Evolutionary conservation across 2,113 vertebrate species (phyloP).

Genomic region (Psilopsiagon aymara): DNA sequence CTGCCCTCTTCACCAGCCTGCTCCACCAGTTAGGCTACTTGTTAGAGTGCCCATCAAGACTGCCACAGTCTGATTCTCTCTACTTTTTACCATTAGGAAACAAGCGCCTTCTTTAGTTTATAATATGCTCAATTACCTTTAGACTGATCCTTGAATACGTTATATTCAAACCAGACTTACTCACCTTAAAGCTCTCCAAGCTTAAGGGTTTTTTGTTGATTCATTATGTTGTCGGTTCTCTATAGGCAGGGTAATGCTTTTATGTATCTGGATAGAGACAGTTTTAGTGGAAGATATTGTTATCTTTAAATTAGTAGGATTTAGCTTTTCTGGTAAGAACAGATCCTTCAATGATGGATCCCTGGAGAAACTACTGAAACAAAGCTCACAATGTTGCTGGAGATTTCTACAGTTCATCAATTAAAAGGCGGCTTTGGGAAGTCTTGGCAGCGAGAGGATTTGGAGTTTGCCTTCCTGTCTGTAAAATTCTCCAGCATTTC

Average conservation of each 20-base stretch:
- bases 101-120: constrained; percentile 67
- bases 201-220: constrained; percentile 84
- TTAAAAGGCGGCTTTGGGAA: constrained; percentile 73
- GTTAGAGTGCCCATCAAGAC: constrained; percentile 16
- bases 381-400: constrained; percentile 73
- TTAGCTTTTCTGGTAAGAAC: constrained; percentile 80
- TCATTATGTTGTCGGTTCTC: constrained; percentile 83
- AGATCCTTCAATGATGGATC: constrained; percentile 82
- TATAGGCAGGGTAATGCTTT: constrained; percentile 76
- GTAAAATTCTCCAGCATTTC: constrained; percentile 46
- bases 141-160: constrained; percentile 82
- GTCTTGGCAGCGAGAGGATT: neutral
- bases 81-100: constrained; percentile 57
- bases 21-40: neutral
- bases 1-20: neutral
- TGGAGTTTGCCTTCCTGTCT: constrained; percentile 38
- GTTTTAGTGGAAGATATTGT: constrained; percentile 78
- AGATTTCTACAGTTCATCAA: constrained; percentile 74
- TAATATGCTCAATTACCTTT: constrained; percentile 80
- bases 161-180: constrained; percentile 76
- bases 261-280: constrained; percentile 77
- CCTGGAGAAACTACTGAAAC: constrained; percentile 76
- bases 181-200: constrained; percentile 79
- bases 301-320: constrained; percentile 80
- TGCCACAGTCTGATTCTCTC: constrained; percentile 33